A percentile compares a stretch with the other conserved stretches of the same genome.
phyloP scores from a whole-genome alignment of 1,140 invertebrate genomes.

The Hylaeus volcanicus region DNA sequence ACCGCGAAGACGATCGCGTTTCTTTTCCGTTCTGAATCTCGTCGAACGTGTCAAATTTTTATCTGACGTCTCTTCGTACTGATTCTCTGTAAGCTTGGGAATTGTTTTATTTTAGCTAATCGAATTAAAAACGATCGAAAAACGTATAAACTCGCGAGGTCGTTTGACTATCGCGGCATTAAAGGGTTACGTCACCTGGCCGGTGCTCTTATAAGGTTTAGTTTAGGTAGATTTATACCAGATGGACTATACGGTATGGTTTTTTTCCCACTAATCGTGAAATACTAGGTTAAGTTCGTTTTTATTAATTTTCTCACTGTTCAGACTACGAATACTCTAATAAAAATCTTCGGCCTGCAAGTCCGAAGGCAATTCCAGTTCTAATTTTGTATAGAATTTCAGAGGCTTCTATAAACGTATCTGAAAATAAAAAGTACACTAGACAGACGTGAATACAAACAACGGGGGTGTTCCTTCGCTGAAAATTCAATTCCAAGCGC shows the following conservation, averaged over 20 bases:
- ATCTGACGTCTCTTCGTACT: neutral
- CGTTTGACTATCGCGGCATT: conserved; percentile 5
- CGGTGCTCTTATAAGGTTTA: conserved; percentile 32
- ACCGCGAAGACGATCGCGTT: neutral
- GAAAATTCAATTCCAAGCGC: conserved; percentile 74
- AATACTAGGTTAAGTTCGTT: no score
- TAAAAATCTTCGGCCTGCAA: no score
- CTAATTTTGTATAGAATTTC: no score
- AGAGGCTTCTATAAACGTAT: no score
- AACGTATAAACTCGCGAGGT: neutral
- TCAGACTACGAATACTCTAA: no score
- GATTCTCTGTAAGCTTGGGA: no score
- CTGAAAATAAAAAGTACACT: no score
- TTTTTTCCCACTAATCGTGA: no score
- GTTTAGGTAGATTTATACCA: neutral
- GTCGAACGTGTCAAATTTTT: neutral
- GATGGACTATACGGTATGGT: no score
- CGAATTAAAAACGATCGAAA: conserved; percentile 6
- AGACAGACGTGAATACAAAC: neutral
- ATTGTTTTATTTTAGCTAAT: neutral
- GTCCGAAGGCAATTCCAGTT: no score
- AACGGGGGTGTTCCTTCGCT: conserved; percentile 21
- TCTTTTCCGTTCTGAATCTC: neutral
- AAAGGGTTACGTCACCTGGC: conserved; percentile 6
- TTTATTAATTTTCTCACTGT: no score